phyloP scores from a whole-genome alignment of 1,140 invertebrate genomes.

The Phymastichus coffea region DNA sequence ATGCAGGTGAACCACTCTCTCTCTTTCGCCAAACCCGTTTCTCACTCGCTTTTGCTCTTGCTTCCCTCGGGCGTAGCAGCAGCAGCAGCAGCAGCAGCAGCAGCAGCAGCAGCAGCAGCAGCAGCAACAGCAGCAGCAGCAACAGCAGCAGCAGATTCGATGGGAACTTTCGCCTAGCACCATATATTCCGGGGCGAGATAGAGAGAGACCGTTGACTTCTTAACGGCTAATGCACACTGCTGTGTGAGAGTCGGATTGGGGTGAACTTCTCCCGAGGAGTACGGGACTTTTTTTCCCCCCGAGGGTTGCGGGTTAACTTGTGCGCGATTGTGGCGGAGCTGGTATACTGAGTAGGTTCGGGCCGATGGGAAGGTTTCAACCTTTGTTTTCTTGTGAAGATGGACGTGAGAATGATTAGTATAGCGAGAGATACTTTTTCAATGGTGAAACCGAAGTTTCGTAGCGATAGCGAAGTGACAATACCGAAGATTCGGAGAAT shows the following conservation, averaged over 20 bases:
- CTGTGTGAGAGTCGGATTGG: background rate
- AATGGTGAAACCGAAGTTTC: too few relatives aligned
- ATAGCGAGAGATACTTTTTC: too few relatives aligned
- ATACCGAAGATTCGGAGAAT: too few relatives aligned
- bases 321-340: too few relatives aligned
- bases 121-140: slow-evolving; percentile 7
- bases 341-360: too few relatives aligned
- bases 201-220: slow-evolving; percentile 20
- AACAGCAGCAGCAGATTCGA: background rate
- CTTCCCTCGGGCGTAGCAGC: slow-evolving; percentile 18
- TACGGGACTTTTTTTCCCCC: background rate
- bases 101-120: background rate
- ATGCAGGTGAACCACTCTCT: slow-evolving; percentile 55
- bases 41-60: slow-evolving; percentile 23
- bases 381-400: too few relatives aligned
- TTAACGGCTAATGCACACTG: slow-evolving; percentile 5
- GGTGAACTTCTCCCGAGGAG: background rate
- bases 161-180: background rate
- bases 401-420: too few relatives aligned
- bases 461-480: too few relatives aligned
- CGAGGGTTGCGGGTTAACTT: too few relatives aligned
- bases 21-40: slow-evolving; percentile 26
- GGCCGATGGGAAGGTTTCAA: too few relatives aligned
- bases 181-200: background rate
- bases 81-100: background rate